Evolutionary conservation across 2,113 vertebrate genomes (phyloP).

Genomic region (Brachyistius frenatus): DNA sequence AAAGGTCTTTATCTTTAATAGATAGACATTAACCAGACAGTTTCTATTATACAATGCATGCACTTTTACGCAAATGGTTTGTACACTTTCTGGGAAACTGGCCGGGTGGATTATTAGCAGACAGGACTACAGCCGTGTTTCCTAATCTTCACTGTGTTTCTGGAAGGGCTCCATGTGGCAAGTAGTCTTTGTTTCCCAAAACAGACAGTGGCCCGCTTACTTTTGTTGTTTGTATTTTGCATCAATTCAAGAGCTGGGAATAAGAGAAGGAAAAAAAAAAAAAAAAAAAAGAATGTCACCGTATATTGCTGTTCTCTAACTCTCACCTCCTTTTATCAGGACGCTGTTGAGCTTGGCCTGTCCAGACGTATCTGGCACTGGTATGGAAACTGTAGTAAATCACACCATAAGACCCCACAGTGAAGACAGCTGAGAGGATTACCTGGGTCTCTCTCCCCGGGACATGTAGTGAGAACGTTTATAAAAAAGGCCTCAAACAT

Average conservation of each 20-base stretch:
- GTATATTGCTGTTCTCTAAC: not conserved
- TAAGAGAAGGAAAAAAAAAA: not conserved
- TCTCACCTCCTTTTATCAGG: not conserved
- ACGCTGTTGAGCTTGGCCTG: not conserved
- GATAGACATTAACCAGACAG: constrained; percentile 55
- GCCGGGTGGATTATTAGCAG: constrained; percentile 55
- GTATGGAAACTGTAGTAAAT: not conserved
- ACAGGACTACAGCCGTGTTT: constrained; percentile 19
- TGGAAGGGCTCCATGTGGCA: constrained; percentile 67
- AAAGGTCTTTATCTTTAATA: constrained; percentile 21
- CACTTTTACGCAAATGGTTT: constrained; percentile 43
- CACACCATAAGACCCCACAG: not conserved
- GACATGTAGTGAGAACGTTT: not conserved
- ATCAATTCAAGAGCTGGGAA: not conserved
- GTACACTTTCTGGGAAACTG: constrained; percentile 41
- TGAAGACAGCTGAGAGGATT: not conserved
- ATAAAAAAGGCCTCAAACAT: constrained; percentile 5
- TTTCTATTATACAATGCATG: not conserved
- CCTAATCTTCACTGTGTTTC: constrained; percentile 56
- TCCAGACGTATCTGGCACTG: not conserved
- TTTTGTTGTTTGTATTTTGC: constrained; percentile 5
- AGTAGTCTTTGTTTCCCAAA: constrained; percentile 34
- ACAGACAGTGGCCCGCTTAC: not conserved
- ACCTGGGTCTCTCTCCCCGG: not conserved
- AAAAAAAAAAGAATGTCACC: no score